Percentiles rank a stretch among this genome's conserved stretches.
These are phyloP conservation scores for Sebastes schlegelii DNA, from an alignment of 2,113 vertebrate genomes.

Conservation along the genomic window DNA sequence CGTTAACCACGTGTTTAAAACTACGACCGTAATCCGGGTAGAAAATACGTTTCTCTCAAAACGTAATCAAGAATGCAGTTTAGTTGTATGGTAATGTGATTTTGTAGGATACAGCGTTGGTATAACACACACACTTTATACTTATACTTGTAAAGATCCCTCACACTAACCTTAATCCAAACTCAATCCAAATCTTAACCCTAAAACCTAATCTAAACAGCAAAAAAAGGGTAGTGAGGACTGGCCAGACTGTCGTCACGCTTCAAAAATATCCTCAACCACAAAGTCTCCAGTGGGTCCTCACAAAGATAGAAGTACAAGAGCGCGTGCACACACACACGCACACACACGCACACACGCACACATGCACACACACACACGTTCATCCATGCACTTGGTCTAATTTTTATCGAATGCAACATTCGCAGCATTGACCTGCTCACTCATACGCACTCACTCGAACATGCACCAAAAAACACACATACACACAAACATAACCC, in stretches of 20 bases:
- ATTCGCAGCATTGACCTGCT: constrained; percentile 68
- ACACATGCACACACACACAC: constrained; percentile 15
- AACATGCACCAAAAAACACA: constrained; percentile 50
- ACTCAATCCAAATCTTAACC: not conserved
- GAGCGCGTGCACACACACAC: not conserved
- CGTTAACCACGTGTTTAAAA: too few relatives aligned
- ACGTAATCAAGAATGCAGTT: too few relatives aligned
- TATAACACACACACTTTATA: not conserved
- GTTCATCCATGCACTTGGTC: constrained; percentile 42
- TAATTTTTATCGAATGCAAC: constrained; percentile 60
- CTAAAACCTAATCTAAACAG: not conserved
- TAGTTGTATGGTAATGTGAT: too few relatives aligned
- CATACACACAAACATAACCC: constrained; percentile 23
- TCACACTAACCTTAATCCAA: not conserved
- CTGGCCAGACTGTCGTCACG: constrained; percentile 14
- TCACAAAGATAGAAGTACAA: constrained; percentile 27
- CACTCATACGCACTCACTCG: constrained; percentile 50
- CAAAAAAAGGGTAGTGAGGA: not conserved
- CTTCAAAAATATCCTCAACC: not conserved
- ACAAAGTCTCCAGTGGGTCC: not conserved
- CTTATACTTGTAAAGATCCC: not conserved
- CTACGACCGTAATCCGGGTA: too few relatives aligned
- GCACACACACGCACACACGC: not conserved
- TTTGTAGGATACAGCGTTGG: too few relatives aligned
- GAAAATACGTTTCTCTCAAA: too few relatives aligned